A percentile compares a stretch with the other conserved stretches of the same genome.
phyloP scores from a whole-genome alignment of 2,888 invertebrate genomes.

The Scrobipalpa atriplicella region DNA sequence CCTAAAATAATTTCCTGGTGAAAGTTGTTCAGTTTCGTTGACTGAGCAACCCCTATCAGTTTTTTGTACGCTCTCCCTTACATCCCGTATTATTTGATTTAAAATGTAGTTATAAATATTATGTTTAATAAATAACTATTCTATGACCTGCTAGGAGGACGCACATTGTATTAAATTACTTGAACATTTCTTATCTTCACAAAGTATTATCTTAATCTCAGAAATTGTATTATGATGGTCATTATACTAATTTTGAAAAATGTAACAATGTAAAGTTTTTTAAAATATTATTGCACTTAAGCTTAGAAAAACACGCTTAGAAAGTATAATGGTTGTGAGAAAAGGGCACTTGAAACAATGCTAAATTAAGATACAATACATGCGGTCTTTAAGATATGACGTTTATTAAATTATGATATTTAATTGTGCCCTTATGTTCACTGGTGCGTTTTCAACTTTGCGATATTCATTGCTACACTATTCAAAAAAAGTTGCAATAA shows the following conservation, averaged over 20 bases:
- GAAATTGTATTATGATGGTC: neutral
- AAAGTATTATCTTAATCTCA: constrained; percentile 5
- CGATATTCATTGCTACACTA: too few relatives aligned
- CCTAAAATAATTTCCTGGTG: too few relatives aligned
- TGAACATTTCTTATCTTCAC: neutral
- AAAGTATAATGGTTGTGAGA: constrained; percentile 3
- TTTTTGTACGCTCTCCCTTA: too few relatives aligned
- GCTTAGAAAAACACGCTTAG: neutral
- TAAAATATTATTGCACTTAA: constrained; percentile 2
- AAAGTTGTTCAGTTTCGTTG: too few relatives aligned
- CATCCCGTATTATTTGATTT: neutral
- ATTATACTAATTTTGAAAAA: constrained; percentile 10
- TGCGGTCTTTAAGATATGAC: neutral
- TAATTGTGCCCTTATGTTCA: too few relatives aligned
- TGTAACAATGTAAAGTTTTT: constrained; percentile 5
- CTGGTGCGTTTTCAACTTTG: too few relatives aligned
- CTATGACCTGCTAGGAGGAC: constrained; percentile 1
- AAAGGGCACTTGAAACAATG: neutral
- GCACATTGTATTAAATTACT: neutral
- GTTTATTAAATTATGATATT: too few relatives aligned
- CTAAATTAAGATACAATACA: neutral
- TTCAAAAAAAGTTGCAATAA: too few relatives aligned
- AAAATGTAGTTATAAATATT: neutral
- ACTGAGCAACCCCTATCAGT: too few relatives aligned
- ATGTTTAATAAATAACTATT: neutral